Evolutionary conservation across 1,140 invertebrate species (phyloP).

Genomic region (Caenorhabditis brenneri): DNA sequence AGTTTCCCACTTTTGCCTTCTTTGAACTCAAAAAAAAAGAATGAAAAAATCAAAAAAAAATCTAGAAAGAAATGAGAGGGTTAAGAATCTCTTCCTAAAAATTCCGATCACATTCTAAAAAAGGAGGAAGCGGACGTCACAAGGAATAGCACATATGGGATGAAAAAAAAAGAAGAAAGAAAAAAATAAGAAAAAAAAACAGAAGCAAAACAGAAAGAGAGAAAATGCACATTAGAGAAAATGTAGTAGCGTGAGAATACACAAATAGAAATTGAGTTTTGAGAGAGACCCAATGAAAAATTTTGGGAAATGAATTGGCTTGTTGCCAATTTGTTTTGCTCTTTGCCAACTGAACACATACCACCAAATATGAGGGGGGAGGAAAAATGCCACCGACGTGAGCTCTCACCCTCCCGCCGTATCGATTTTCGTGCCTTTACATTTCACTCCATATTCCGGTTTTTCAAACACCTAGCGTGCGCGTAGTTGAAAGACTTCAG

Average conservation of each 20-base stretch:
- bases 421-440: slow-evolving; percentile 18
- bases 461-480: slow-evolving; percentile 16
- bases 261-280: background rate
- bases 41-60: background rate
- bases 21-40: too few relatives aligned
- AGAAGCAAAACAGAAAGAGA: background rate
- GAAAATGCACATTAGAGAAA: slow-evolving; percentile 3
- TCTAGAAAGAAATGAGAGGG: background rate
- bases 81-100: too few relatives aligned
- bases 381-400: background rate
- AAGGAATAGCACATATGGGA: background rate
- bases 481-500: background rate
- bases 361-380: slow-evolving; percentile 4
- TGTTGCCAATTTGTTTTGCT: slow-evolving; percentile 12
- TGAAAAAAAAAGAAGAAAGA: background rate
- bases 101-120: background rate
- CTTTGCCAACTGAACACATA: background rate
- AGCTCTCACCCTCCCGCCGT: background rate
- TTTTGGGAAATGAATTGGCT: background rate
- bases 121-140: background rate
- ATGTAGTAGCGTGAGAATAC: slow-evolving; percentile 16
- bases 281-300: background rate
- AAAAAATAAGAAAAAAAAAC: background rate
- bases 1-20: too few relatives aligned
- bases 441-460: slow-evolving; percentile 26